Conservation (phyloP, 2,797 vertebrate species). For the Pangasius mekongensis region DNA sequence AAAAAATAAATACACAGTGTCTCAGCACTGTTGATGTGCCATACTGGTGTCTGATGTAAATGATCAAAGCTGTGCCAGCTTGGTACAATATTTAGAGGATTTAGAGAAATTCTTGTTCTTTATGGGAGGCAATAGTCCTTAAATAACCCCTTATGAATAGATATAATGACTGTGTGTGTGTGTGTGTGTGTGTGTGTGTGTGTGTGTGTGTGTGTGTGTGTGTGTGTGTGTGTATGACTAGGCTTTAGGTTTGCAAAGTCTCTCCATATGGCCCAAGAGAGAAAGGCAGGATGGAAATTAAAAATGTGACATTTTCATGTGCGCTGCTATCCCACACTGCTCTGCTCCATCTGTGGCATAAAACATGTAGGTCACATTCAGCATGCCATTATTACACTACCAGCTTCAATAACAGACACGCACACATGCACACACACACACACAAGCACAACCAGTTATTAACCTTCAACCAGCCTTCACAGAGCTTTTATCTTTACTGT, state of each 20-base stretch:
- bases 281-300: conserved; percentile 52
- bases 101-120: neutral
- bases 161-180: neutral
- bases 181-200: conserved; percentile 18
- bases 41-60: neutral
- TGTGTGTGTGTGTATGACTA: conserved; percentile 5
- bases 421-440: conserved; percentile 1
- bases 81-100: too few relatives aligned
- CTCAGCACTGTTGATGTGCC: neutral
- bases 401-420: conserved; percentile 25
- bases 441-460: conserved; percentile 26
- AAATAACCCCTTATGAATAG: too few relatives aligned
- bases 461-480: conserved; percentile 37
- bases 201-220: conserved; percentile 15
- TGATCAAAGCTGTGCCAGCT: too few relatives aligned
- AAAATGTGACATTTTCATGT: conserved; percentile 56
- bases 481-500: conserved; percentile 30
- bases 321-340: conserved; percentile 29
- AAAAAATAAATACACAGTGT: neutral
- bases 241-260: conserved; percentile 10
- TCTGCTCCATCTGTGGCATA: conserved; percentile 52
- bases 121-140: neutral
- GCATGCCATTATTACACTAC: conserved; percentile 40
- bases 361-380: conserved; percentile 56
- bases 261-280: conserved; percentile 54